Evolutionary conservation across 2,797 vertebrate species (phyloP).

Genomic region (Falco rusticolus): DNA sequence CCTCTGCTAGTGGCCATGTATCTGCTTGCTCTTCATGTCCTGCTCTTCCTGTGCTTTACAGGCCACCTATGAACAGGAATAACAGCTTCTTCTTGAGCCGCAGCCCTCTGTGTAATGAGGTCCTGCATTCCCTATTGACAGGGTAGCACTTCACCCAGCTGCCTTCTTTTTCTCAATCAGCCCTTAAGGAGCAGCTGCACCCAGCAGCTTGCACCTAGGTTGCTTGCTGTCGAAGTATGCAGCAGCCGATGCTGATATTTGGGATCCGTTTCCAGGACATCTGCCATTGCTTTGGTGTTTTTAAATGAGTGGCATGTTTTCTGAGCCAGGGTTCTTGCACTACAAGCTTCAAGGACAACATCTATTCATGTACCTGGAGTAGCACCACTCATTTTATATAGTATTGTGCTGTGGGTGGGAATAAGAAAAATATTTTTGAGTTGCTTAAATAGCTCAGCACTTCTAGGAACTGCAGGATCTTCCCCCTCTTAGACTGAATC

Average conservation of each 20-base stretch:
- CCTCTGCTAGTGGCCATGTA: conserved; percentile 86
- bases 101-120: not conserved
- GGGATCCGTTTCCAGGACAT: not conserved
- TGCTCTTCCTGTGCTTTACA: conserved; percentile 90
- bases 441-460: not conserved
- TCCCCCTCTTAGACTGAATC: not conserved
- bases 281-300: not conserved
- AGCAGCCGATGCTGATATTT: not conserved
- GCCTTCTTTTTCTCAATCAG: not conserved
- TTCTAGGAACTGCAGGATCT: not conserved
- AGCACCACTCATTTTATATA: not conserved
- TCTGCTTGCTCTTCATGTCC: conserved; percentile 86
- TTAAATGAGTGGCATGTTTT: not conserved
- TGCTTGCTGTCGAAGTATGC: not conserved
- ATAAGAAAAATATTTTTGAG: not conserved
- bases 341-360: not conserved
- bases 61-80: conserved; percentile 84
- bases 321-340: not conserved
- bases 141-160: not conserved
- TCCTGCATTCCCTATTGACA: not conserved
- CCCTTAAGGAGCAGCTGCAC: not conserved
- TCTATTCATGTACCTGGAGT: not conserved
- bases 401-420: not conserved
- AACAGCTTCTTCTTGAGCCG: not conserved
- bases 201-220: not conserved